A percentile compares a stretch with the other conserved stretches of the same genome.
Conservation (phyloP, 2,113 vertebrate species). For the Phyllostomus hastatus region DNA sequence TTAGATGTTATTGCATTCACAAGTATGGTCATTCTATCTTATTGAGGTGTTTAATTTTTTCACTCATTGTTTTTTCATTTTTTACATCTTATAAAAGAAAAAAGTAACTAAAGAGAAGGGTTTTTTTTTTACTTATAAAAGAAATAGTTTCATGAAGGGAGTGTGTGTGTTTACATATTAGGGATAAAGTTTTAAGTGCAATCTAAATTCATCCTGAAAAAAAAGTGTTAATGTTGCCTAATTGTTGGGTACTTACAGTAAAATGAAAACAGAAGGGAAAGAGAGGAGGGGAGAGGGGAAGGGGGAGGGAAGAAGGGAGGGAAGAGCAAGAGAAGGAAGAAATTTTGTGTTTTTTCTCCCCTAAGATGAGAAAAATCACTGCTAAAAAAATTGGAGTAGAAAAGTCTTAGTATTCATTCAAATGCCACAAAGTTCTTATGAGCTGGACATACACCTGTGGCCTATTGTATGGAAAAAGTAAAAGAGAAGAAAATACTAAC, state of each 20-base stretch:
- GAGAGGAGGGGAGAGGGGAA: neutral
- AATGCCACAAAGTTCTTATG: neutral
- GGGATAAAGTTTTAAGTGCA: neutral
- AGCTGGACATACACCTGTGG: neutral
- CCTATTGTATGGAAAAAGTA: neutral
- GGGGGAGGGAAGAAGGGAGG: neutral
- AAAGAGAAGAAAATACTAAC: neutral
- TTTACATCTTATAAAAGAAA: neutral
- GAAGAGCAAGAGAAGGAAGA: neutral
- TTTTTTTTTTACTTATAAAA: slow-evolving; percentile 9
- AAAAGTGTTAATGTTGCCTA: neutral
- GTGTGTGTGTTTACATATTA: neutral
- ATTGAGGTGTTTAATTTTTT: neutral
- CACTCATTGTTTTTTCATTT: neutral
- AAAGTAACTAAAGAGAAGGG: neutral
- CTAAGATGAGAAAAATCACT: neutral
- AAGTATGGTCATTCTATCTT: neutral
- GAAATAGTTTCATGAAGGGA: neutral
- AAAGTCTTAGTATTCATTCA: slow-evolving; percentile 24
- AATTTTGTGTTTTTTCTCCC: neutral
- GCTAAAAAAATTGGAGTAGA: neutral
- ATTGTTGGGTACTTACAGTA: neutral
- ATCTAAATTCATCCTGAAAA: neutral
- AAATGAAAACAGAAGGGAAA: neutral
- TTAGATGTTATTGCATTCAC: neutral